Base-by-base conservation (phyloP, 2,797 vertebrate genomes). In the Dicrostonyx torquatus region DNA sequence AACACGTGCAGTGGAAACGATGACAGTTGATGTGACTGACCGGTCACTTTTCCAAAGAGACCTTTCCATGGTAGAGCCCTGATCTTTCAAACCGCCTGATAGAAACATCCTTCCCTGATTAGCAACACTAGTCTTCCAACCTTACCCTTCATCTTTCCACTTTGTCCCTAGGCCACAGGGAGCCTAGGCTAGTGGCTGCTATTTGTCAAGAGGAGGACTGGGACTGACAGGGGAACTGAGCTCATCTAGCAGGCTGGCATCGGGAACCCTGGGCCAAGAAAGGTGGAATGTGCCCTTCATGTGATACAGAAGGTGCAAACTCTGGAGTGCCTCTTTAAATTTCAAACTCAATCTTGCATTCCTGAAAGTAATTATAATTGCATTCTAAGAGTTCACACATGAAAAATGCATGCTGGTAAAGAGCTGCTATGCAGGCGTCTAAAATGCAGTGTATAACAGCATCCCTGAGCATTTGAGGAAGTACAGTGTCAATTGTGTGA, bases 1-100 rank as follows among this genome's bases (percentile, higher is more conserved):
- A 88, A 79, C 68, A 58, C 70, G 83, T 75, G 60, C 76, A 15
- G 40, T 82, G 82, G 78, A 96, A 97, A 93, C 62, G 73, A 75
- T 80, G 88, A 93, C 77, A 60, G 87, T 7, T 92, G 60, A 86
- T 85, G 37, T 72, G 93, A 83, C 70, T 72, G 93, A 83, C 70
- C 6, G 73, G 76, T n/a, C 87, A 58, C 43, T 64, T 84, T 79
- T 64, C 45, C 13, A 3, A 24, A 93, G 72, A 86, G 87, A n/a
- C 22, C 24, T 75, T 77, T 37, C 82, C 80, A 76, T 22, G 6
- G 31, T 24, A 48, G 80, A 89, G 48, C 66, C 31, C 83, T 48
- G 64, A 34, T 58, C 92, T 90, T 72, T 85, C 15, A 37, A 78
- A 26, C 80, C 85, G 58, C 82, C 66, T 80, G 83, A n/a, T 7